phyloP scores from a whole-genome alignment of 2,113 vertebrate genomes.

The Notothenia rossii region DNA sequence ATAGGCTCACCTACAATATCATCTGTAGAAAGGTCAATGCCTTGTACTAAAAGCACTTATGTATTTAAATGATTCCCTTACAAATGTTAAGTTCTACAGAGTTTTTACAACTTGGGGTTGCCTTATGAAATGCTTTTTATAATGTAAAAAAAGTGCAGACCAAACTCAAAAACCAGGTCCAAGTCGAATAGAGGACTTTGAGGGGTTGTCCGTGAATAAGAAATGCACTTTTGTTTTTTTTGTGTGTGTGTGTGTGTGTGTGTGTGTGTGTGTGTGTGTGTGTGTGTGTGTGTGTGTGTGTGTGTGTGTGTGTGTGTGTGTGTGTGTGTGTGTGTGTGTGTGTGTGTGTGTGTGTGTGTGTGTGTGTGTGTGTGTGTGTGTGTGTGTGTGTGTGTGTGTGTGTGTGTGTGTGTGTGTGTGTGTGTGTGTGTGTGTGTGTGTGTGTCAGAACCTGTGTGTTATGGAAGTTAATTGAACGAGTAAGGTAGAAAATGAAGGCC shows the following conservation, averaged over 20 bases:
- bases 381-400: no score
- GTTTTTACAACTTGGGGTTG: background rate
- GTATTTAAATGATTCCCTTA: conserved; percentile 12
- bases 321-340: no score
- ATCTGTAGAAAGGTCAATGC: conserved; percentile 20
- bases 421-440: conserved; percentile 14
- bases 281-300: no score
- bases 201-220: conserved; percentile 48
- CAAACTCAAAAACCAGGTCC: conserved; percentile 73
- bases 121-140: conserved; percentile 23
- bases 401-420: conserved; percentile 9
- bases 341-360: no score
- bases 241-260: no score
- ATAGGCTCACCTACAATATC: background rate
- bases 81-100: background rate
- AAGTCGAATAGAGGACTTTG: conserved; percentile 38
- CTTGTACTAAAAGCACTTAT: conserved; percentile 40
- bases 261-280: no score
- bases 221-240: conserved; percentile 76
- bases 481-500: conserved; percentile 61
- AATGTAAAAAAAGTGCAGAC: conserved; percentile 68
- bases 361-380: no score
- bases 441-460: conserved; percentile 16
- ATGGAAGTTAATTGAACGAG: conserved; percentile 40
- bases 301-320: no score